Evolutionary conservation across 2,797 vertebrate species (phyloP), one percentile per base, ranked within the genome.

Genomic region (Microchirus variegatus): DNA sequence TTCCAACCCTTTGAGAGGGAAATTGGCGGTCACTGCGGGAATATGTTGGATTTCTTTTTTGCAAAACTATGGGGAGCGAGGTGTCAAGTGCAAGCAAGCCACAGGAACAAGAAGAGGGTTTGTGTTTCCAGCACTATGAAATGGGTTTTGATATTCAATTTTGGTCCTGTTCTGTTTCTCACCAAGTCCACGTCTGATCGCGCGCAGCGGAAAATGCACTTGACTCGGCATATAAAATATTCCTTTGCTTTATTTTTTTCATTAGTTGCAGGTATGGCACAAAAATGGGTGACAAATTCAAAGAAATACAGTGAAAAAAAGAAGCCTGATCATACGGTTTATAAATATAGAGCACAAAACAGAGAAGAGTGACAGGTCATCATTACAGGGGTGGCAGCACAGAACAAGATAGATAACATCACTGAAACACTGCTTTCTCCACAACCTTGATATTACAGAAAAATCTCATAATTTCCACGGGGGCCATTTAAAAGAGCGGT

Each of bases 181-280:
- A 18, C 16, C 26, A 10, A 26, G n/a, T 15, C 60, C n/a, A n/a
- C 10, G 40, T 53, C 40, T 54, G 10, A 11, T 10, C 31, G 19
- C 2, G 8, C 1, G 55, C 38, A 45, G 31, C 18, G 35, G 47
- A 26, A 60, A 46, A 68, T 42, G 5, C 57, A 63, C 64, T 51
- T 19, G 66, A 88, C 73, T 73, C 57, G 16, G 41, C 47, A 37
- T 46, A 63, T 90, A 92, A 92, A 92, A 93, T 91, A 91, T 85
- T 85, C 73, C 63, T 90, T 92, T 88, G 89, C 85, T 92, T 92
- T 93, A 90, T 91, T 92, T 91, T 90, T 90, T 86, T 90, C 88
- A 92, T 91, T 91, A 93, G 90, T 92, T 92, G 90, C 91, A 92
- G 86, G 82, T 91, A 90, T 92, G 91, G 83, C 87, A 92, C 87